These are phyloP conservation scores for Hippocampus abdominalis DNA, from an alignment of 2,113 vertebrate species.

Conservation along the genomic window DNA sequence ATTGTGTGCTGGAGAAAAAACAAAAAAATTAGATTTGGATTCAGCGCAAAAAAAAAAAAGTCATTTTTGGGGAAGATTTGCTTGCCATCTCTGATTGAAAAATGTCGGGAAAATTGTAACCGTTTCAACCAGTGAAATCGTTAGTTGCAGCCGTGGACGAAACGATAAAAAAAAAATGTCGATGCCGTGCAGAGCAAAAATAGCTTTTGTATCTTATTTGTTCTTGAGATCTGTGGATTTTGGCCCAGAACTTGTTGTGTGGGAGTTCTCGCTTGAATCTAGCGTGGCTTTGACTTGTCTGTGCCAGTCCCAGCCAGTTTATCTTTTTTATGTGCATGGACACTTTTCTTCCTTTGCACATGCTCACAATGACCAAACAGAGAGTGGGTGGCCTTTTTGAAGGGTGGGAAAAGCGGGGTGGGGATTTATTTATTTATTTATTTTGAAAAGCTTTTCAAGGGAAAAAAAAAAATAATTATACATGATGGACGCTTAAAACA, in stretches of 20 bases:
- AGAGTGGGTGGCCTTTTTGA: conserved; percentile 2
- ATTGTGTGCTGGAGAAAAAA: no score
- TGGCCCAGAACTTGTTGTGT: conserved; percentile 13
- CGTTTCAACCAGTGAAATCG: no score
- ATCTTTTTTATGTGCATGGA: conserved; percentile 23
- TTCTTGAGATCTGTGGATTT: conserved; percentile 9
- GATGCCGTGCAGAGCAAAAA: neutral
- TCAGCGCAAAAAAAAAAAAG: no score
- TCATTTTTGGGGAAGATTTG: no score
- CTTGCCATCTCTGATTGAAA: no score
- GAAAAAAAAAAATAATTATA: neutral
- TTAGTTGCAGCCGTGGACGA: no score
- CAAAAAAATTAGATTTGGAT: no score
- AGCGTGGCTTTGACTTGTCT: conserved; percentile 21
- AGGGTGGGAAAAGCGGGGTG: neutral
- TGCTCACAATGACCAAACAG: conserved; percentile 1
- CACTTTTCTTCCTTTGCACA: conserved; percentile 8
- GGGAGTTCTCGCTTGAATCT: conserved; percentile 1
- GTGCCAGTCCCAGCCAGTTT: conserved; percentile 27
- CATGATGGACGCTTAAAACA: neutral
- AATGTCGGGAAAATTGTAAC: no score
- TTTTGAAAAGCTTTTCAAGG: neutral
- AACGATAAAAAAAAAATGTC: no score
- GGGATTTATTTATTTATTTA: neutral
- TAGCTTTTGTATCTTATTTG: neutral